Percentiles rank a stretch among this genome's conserved stretches.
Evolutionary conservation across 1,140 invertebrate species (phyloP).

Genomic region (Vanessa atalanta): DNA sequence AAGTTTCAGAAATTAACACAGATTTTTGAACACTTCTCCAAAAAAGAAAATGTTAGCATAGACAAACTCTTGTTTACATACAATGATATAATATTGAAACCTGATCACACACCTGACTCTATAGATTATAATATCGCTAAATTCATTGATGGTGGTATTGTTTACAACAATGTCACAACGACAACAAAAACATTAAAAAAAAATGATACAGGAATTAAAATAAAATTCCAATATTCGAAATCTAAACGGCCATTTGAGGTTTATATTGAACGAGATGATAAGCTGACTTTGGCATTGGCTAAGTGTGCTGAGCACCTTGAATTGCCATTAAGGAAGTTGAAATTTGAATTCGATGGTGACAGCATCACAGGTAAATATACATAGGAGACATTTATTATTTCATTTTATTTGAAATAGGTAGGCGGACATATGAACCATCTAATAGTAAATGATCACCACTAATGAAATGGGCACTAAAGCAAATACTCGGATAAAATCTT

Average conservation of each 20-base stretch:
- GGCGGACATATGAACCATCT: too few relatives aligned
- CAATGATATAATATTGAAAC: slow-evolving; percentile 57
- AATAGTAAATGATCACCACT: too few relatives aligned
- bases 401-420: not conserved
- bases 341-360: slow-evolving; percentile 73
- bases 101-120: slow-evolving; percentile 59
- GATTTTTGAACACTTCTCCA: slow-evolving; percentile 60
- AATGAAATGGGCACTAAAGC: too few relatives aligned
- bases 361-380: slow-evolving; percentile 50
- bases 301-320: slow-evolving; percentile 60
- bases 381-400: not conserved
- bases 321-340: slow-evolving; percentile 38
- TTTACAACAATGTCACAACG: slow-evolving; percentile 36
- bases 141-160: slow-evolving; percentile 69
- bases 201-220: slow-evolving; percentile 42
- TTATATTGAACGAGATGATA: slow-evolving; percentile 43
- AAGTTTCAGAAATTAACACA: slow-evolving; percentile 61
- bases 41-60: slow-evolving; percentile 50
- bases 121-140: slow-evolving; percentile 65
- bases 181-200: slow-evolving; percentile 15
- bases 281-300: slow-evolving; percentile 50
- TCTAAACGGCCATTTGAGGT: slow-evolving; percentile 56
- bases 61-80: slow-evolving; percentile 61
- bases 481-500: too few relatives aligned
- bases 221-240: slow-evolving; percentile 68